These are phyloP conservation scores for Wiebesia pumilae DNA, from an alignment of 1,140 invertebrate species.

Conservation along the genomic window DNA sequence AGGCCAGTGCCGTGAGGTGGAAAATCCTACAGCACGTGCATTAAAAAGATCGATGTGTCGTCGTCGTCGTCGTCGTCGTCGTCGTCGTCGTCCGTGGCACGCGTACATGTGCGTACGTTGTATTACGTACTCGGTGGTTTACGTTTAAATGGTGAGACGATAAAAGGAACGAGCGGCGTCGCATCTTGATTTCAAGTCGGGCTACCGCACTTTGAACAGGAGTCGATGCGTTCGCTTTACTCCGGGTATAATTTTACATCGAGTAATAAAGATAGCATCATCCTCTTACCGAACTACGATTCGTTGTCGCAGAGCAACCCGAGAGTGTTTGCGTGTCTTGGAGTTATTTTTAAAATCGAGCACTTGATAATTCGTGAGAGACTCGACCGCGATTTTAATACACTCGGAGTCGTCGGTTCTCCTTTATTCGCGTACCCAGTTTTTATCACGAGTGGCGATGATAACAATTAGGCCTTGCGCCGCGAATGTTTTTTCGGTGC, in stretches of 20 bases:
- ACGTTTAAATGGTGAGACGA: too few relatives aligned
- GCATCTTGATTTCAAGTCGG: too few relatives aligned
- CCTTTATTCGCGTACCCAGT: neutral
- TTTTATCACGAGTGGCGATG: neutral
- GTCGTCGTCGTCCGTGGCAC: too few relatives aligned
- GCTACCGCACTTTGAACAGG: too few relatives aligned
- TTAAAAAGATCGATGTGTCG: too few relatives aligned
- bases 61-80: too few relatives aligned
- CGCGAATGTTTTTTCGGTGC: neutral
- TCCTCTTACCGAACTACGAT: neutral
- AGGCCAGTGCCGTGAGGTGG: too few relatives aligned
- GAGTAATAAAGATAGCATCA: neutral
- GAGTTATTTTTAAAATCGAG: slow-evolving; percentile 11
- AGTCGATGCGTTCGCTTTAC: neutral
- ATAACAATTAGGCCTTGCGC: neutral
- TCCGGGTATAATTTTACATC: neutral
- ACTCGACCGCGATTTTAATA: slow-evolving; percentile 32
- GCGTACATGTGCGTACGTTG: neutral
- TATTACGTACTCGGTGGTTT: neutral
- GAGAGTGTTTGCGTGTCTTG: neutral
- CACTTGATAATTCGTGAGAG: slow-evolving; percentile 51
- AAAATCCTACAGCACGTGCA: too few relatives aligned
- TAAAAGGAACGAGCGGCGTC: too few relatives aligned
- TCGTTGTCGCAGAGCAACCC: neutral
- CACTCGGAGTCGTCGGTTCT: neutral